Evolutionary conservation across 2,113 vertebrate genomes (phyloP), one percentile per base, ranked within the genome.

Genomic region (Zosterops pallidus): DNA sequence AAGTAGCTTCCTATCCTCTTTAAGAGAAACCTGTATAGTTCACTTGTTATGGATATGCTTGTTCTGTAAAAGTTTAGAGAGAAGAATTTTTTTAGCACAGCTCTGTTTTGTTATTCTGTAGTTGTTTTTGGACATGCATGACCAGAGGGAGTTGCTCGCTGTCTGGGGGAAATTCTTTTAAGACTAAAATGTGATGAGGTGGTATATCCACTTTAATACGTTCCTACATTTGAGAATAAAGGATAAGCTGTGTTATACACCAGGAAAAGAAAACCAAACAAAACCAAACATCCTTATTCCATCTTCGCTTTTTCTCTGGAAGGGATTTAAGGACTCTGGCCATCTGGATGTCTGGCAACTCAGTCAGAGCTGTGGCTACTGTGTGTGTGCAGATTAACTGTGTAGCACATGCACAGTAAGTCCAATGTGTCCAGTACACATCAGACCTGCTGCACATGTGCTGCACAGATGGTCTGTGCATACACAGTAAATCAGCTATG

Each of bases 341-440:
- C 96, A 97, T 97, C 96, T 97, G 96, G 95, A 96, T 95, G 96
- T 97, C 96, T 97, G 96, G 94, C 95, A 96, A 96, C 91, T 97
- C 96, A 96, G 96, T 94, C 94, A 93, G 96, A 97, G 94, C 96
- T 97, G 95, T 97, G 96, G 96, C 96, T 97, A 97, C 96, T 97
- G 96, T 95, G 83, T 96, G 83, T 90, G 86, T 97, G 86, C 95
- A 96, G 94, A 97, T 97, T 95, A 97, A 96, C 96, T 97, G 96
- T 78, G 92, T 97, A 97, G 96, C 96, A 97, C 96, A 97, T 96
- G 96, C 95, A 96, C 95, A 97, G 96, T 97, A 92, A 97, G 96
- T 96, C 96, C 95, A 97, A 97, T 96, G 96, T 96, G 95, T 96
- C 96, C 96, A 92, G 94, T 96, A 96, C 94, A 92, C 95, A 93